These are phyloP conservation scores for Danio rerio DNA, from an alignment of 2,113 vertebrate genomes.

Conservation along the genomic window GRCz12tu NC_133193.1:13014001-13014500, in stretches of 20 bases:
- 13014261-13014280: conserved; percentile 51
- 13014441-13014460: background rate
- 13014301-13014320: conserved; percentile 41
- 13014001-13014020: conserved; percentile 20
- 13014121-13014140: conserved; percentile 40
- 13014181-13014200: conserved; percentile 58
- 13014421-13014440: conserved; percentile 48
- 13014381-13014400: conserved; percentile 44
- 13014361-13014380: conserved; percentile 42
- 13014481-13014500: background rate
- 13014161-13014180: conserved; percentile 62
- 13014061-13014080: conserved; percentile 46
- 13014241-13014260: conserved; percentile 47
- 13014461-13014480: conserved; percentile 11
- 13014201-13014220: conserved; percentile 60
- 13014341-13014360: conserved; percentile 42
- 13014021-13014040: conserved; percentile 2
- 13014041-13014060: conserved; percentile 31
- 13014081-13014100: conserved; percentile 42
- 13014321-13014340: conserved; percentile 49
- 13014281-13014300: conserved; percentile 30
- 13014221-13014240: conserved; percentile 47
- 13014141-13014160: conserved; percentile 42
- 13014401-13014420: conserved; percentile 49
- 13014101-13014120: conserved; percentile 42